A percentile compares a stretch with the other conserved stretches of the same genome.
phyloP scores from a whole-genome alignment of 2,113 vertebrate species.

The Cyrtonyx montezumae region DNA sequence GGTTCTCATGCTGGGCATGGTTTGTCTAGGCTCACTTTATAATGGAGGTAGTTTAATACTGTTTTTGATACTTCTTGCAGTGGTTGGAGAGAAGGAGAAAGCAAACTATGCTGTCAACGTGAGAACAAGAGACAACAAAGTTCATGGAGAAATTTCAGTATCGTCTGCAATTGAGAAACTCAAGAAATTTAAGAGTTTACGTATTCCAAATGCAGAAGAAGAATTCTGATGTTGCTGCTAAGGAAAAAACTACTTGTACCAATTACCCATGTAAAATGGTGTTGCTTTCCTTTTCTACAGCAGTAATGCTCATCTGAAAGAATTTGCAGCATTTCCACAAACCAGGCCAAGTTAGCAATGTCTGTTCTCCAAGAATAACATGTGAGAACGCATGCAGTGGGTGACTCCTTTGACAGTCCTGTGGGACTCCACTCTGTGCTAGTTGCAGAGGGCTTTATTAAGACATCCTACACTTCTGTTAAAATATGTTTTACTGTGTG shows the following conservation, averaged over 20 bases:
- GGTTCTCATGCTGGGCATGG: background rate
- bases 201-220: slow-evolving; percentile 85
- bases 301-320: background rate
- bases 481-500: background rate
- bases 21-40: background rate
- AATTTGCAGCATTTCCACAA: background rate
- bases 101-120: slow-evolving; percentile 86
- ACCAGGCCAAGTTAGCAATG: background rate
- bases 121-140: slow-evolving; percentile 93
- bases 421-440: background rate
- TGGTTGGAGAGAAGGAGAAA: slow-evolving; percentile 96
- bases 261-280: background rate
- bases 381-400: background rate
- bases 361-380: background rate
- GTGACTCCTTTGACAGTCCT: background rate
- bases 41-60: background rate
- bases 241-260: background rate
- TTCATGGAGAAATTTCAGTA: slow-evolving; percentile 87
- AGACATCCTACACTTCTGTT: background rate
- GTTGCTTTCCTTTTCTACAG: slow-evolving; percentile 6
- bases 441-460: background rate
- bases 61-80: slow-evolving; percentile 72
- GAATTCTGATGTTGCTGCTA: slow-evolving; percentile 81
- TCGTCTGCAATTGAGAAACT: slow-evolving; percentile 85
- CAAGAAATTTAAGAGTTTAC: slow-evolving; percentile 82